phyloP scores from a whole-genome alignment of 2,113 vertebrate genomes.

The Serinus canaria region DNA sequence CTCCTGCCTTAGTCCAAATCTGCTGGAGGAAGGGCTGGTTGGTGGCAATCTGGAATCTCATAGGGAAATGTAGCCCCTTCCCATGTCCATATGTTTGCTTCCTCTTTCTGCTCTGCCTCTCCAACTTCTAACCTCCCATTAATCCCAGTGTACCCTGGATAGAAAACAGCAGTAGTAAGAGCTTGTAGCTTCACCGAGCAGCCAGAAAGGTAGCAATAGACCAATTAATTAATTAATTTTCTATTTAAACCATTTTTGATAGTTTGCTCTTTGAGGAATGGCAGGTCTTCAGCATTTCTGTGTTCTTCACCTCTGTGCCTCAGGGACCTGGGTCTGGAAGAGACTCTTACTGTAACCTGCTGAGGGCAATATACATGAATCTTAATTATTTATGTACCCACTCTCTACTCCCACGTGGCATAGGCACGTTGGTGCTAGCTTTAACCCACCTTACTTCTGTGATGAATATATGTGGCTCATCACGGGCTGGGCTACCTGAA shows the following conservation, averaged over 20 bases:
- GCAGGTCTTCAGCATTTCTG: neutral
- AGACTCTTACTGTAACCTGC: neutral
- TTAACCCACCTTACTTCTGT: neutral
- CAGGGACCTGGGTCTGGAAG: neutral
- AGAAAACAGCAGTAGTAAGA: neutral
- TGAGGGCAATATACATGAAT: neutral
- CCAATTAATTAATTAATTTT: neutral
- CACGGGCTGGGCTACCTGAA: neutral
- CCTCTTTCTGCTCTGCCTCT: neutral
- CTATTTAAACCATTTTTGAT: neutral
- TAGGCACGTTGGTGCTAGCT: neutral
- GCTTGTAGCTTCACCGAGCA: neutral
- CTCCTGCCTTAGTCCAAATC: neutral
- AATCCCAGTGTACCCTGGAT: neutral
- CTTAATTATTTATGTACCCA: neutral
- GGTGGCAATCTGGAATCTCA: neutral
- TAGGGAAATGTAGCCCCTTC: neutral
- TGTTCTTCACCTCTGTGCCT: neutral
- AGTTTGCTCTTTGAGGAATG: neutral
- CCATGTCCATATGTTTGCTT: neutral
- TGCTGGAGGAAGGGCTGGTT: neutral
- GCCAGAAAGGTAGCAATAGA: neutral
- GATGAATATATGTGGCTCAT: accelerated
- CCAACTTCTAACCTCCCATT: neutral
- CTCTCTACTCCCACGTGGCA: neutral